A percentile compares a stretch with the other conserved stretches of the same genome.
These are phyloP conservation scores for Himalopsyche tibetana DNA, from an alignment of 2,888 invertebrate species.

Conservation along the genomic window DNA sequence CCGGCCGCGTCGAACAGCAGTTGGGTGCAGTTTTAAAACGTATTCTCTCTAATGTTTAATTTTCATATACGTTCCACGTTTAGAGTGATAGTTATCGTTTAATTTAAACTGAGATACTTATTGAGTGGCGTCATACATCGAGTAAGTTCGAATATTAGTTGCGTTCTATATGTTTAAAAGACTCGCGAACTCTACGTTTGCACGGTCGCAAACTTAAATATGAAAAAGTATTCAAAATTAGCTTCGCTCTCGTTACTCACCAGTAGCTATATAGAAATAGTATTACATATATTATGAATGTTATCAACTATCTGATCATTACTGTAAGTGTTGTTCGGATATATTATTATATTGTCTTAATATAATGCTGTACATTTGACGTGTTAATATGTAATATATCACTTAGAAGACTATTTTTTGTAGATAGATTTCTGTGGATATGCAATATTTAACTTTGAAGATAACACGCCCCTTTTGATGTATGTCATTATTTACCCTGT, in stretches of 20 bases:
- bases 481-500: no score
- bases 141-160: background rate
- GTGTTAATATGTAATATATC: constrained; percentile 47
- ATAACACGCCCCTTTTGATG: background rate
- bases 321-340: constrained; percentile 21
- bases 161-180: background rate
- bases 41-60: constrained; percentile 24
- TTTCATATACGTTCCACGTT: constrained; percentile 34
- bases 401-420: constrained; percentile 43
- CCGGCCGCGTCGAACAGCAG: constrained; percentile 60
- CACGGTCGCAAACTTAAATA: constrained; percentile 12
- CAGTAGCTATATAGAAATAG: constrained; percentile 37
- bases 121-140: constrained; percentile 33
- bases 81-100: constrained; percentile 39
- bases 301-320: constrained; percentile 18
- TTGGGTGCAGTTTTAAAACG: constrained; percentile 64
- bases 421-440: constrained; percentile 26
- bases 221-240: constrained; percentile 18
- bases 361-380: constrained; percentile 45
- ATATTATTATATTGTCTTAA: background rate
- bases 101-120: constrained; percentile 30
- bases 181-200: background rate
- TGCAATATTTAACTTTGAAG: constrained; percentile 1
- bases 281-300: constrained; percentile 15
- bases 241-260: constrained; percentile 15